A percentile compares a stretch with the other conserved stretches of the same genome.
Conservation (phyloP, 2,113 vertebrate genomes). For the Xenus cinereus region DNA sequence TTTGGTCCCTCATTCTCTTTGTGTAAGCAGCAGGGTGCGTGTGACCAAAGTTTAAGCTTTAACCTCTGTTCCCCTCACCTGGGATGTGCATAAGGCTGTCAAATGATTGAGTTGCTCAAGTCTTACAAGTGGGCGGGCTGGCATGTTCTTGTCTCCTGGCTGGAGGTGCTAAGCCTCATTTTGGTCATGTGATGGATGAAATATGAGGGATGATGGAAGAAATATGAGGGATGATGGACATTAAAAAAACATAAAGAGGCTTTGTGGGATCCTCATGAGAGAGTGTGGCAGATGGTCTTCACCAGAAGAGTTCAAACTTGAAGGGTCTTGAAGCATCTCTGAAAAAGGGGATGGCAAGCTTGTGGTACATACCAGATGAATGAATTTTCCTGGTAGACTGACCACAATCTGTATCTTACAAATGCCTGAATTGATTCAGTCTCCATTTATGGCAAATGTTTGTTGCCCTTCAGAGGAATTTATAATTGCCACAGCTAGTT, state of each 20-base stretch:
- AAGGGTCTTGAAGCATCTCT: neutral
- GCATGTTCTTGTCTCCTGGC: neutral
- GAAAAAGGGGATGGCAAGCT: neutral
- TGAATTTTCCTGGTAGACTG: neutral
- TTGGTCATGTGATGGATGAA: neutral
- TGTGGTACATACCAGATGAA: neutral
- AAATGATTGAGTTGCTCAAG: neutral
- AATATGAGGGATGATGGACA: neutral
- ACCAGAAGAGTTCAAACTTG: neutral
- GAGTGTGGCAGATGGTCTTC: neutral
- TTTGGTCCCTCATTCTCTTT: neutral
- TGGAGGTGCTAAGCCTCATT: neutral
- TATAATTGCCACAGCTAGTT: conserved; percentile 11
- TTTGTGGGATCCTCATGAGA: neutral
- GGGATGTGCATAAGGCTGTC: neutral
- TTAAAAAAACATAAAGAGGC: neutral
- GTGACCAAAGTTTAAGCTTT: neutral
- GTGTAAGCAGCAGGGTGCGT: neutral
- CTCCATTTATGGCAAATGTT: neutral
- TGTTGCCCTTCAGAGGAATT: conserved; percentile 41
- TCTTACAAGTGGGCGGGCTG: neutral
- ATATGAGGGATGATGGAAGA: neutral
- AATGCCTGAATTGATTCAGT: conserved; percentile 22
- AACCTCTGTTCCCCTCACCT: neutral
- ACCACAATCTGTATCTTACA: neutral